phyloP scores from a whole-genome alignment of 2,113 vertebrate genomes.

The Cheirogaleus medius region DNA sequence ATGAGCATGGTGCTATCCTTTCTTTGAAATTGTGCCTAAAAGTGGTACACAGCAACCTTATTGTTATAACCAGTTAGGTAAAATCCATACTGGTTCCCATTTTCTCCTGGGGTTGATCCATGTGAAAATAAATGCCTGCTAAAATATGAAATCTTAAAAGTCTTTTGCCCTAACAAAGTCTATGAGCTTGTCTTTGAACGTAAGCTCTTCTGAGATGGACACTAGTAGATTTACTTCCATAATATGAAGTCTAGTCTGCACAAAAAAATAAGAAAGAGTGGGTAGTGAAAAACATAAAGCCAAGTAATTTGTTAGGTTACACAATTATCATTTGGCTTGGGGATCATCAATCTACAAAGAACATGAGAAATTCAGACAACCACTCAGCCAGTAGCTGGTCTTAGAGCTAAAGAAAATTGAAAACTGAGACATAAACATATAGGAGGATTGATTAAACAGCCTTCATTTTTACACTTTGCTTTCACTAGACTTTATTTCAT shows the following conservation, averaged over 20 bases:
- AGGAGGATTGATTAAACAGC: neutral
- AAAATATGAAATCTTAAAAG: conserved; percentile 3
- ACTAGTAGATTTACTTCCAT: neutral
- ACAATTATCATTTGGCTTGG: neutral
- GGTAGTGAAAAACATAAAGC: neutral
- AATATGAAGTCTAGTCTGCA: neutral
- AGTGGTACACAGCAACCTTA: neutral
- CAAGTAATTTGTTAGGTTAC: neutral
- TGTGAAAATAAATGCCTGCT: neutral
- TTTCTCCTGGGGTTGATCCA: neutral
- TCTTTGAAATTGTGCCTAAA: neutral
- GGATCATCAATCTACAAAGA: neutral
- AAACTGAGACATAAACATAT: neutral
- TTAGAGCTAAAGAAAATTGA: neutral
- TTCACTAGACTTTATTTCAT: neutral
- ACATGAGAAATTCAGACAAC: neutral
- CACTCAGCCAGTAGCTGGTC: neutral
- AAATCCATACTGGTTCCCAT: neutral
- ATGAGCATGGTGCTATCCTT: neutral
- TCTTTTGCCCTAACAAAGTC: neutral
- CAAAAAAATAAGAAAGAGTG: neutral
- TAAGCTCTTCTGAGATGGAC: neutral
- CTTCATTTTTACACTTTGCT: conserved; percentile 17
- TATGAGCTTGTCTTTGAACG: neutral
- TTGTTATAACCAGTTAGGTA: neutral